phyloP scores from a whole-genome alignment of 2,888 invertebrate genomes.

The Lasioglossum pauxillum region DNA sequence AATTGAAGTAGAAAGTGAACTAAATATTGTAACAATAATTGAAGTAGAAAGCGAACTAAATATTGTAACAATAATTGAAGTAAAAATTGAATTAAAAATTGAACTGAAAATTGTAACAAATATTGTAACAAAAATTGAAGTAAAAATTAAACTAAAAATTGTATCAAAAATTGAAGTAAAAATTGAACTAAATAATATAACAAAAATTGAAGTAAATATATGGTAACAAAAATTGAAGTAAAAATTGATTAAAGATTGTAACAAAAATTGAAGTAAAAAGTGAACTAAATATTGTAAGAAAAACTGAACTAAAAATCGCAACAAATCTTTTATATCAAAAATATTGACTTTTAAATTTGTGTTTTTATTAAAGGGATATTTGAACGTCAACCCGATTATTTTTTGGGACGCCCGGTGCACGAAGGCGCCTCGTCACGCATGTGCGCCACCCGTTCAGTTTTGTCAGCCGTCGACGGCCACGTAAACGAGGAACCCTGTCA shows the following conservation, averaged over 20 bases:
- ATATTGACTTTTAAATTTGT: not conserved
- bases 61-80: too few relatives aligned
- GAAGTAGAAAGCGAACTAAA: too few relatives aligned
- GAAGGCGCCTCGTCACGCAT: not conserved
- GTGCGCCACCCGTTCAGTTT: slow-evolving; percentile 20
- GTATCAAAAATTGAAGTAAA: too few relatives aligned
- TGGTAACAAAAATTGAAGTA: not conserved
- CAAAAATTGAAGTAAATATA: not conserved
- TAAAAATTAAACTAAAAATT: too few relatives aligned
- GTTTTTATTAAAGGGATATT: not conserved
- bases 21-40: too few relatives aligned
- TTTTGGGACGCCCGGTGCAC: not conserved
- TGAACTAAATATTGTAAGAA: too few relatives aligned
- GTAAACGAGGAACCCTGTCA: slow-evolving; percentile 46
- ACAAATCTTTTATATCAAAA: not conserved
- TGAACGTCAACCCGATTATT: not conserved
- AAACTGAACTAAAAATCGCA: not conserved
- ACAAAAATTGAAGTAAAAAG: too few relatives aligned
- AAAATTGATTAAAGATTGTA: too few relatives aligned
- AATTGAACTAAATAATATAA: too few relatives aligned
- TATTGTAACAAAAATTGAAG: not conserved
- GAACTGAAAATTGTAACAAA: not conserved
- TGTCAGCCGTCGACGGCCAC: slow-evolving; percentile 19
- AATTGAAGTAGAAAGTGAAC: not conserved
- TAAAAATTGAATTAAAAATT: too few relatives aligned